phyloP scores from a whole-genome alignment of 1,140 invertebrate genomes.

The Drosophila cardini region DNA sequence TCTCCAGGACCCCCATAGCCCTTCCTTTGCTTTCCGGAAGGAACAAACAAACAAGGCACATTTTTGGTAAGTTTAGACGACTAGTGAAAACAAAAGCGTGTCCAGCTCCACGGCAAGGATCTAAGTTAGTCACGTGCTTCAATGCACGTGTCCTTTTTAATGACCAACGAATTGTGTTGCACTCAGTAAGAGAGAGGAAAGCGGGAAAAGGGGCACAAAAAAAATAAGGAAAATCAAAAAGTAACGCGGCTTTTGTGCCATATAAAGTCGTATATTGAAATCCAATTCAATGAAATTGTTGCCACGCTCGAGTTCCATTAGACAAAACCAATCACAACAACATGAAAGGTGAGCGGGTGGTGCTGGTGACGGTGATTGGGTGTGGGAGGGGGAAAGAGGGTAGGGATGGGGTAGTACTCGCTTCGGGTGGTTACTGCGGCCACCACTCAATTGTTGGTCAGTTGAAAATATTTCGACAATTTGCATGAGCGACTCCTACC shows the following conservation, averaged over 20 bases:
- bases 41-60: constrained; percentile 50
- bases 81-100: constrained; percentile 58
- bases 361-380: not conserved
- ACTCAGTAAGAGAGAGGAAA: constrained; percentile 11
- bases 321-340: constrained; percentile 84
- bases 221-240: constrained; percentile 64
- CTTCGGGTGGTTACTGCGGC: not conserved
- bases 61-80: constrained; percentile 45
- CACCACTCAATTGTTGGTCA: constrained; percentile 75
- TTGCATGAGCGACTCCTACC: constrained; percentile 60
- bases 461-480: constrained; percentile 83
- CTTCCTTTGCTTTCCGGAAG: constrained; percentile 17
- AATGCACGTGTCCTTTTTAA: constrained; percentile 84
- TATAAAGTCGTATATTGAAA: constrained; percentile 73
- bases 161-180: constrained; percentile 80
- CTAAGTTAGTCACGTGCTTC: constrained; percentile 76
- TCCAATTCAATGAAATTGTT: constrained; percentile 82
- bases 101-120: constrained; percentile 55
- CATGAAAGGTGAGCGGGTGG: constrained; percentile 50
- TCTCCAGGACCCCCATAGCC: constrained; percentile 20
- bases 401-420: not conserved
- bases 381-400: not conserved
- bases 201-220: not conserved
- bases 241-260: constrained; percentile 53
- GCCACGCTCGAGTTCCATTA: constrained; percentile 83